phyloP scores from a whole-genome alignment of 2,888 invertebrate species.

The Polyploca ridens region DNA sequence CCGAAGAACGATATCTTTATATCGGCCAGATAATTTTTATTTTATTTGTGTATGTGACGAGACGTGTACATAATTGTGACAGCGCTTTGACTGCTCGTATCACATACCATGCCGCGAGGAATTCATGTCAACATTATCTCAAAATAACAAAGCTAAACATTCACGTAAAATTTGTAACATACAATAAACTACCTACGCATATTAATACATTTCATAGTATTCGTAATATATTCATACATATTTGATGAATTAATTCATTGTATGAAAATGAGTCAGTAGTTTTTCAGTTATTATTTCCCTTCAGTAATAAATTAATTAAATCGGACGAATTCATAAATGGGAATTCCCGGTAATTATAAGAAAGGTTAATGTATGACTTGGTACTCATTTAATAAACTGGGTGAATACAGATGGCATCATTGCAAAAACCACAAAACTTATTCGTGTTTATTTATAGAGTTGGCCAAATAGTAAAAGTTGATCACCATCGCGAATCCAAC shows the following conservation, averaged over 20 bases:
- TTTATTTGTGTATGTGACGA: conserved; percentile 2
- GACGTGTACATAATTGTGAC: conserved; percentile 55
- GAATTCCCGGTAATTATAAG: not conserved
- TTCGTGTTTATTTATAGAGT: too few relatives aligned
- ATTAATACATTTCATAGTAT: not conserved
- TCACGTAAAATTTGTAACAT: conserved; percentile 11
- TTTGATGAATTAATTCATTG: too few relatives aligned
- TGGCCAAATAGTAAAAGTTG: too few relatives aligned
- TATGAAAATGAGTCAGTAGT: not conserved
- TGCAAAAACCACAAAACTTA: too few relatives aligned
- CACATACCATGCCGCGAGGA: conserved; percentile 58
- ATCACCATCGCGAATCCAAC: too few relatives aligned
- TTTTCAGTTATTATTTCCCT: not conserved
- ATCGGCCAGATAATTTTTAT: not conserved
- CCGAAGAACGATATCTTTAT: not conserved
- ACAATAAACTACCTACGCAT: not conserved
- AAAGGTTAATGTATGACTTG: conserved; percentile 13
- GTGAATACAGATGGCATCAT: too few relatives aligned
- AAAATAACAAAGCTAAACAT: conserved; percentile 25
- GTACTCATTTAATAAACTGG: too few relatives aligned
- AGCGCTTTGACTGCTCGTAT: conserved; percentile 59
- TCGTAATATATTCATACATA: too few relatives aligned
- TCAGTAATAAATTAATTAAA: not conserved
- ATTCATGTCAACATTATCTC: conserved; percentile 58
- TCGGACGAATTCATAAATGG: not conserved